Percentiles rank a stretch among this genome's conserved stretches.
Conservation (phyloP, 2,888 invertebrate genomes). For the Dryomyza anilis region DNA sequence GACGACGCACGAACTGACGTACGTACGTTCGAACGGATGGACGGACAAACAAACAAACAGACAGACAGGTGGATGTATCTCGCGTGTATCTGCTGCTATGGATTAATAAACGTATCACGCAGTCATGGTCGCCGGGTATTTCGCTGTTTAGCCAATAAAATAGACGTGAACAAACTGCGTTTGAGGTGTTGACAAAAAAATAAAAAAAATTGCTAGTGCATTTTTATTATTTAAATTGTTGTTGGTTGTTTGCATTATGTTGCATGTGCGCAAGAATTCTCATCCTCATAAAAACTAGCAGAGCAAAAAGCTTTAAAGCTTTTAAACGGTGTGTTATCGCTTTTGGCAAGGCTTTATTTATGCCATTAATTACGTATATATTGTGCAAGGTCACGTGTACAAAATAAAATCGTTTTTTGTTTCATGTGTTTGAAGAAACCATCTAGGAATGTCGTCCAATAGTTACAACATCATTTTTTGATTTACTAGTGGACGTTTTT, state of each 20-base stretch:
- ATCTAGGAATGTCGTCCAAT: too few relatives aligned
- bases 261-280: neutral
- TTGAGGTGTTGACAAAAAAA: neutral
- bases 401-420: too few relatives aligned
- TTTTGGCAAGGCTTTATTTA: too few relatives aligned
- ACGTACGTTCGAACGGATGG: neutral
- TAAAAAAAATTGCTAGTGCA: neutral
- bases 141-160: too few relatives aligned
- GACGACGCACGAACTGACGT: neutral
- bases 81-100: neutral
- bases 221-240: neutral
- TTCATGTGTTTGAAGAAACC: too few relatives aligned
- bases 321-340: too few relatives aligned
- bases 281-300: neutral
- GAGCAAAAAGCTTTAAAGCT: neutral
- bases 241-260: neutral
- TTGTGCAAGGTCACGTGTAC: too few relatives aligned
- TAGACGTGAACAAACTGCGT: neutral
- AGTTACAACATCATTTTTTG: too few relatives aligned
- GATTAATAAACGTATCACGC: constrained; percentile 12
- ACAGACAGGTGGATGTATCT: neutral
- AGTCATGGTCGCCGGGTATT: neutral
- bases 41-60: neutral
- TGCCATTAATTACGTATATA: too few relatives aligned
- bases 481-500: too few relatives aligned